Evolutionary conservation across 2,113 vertebrate species (phyloP).

Genomic region (Catharus minimus): DNA sequence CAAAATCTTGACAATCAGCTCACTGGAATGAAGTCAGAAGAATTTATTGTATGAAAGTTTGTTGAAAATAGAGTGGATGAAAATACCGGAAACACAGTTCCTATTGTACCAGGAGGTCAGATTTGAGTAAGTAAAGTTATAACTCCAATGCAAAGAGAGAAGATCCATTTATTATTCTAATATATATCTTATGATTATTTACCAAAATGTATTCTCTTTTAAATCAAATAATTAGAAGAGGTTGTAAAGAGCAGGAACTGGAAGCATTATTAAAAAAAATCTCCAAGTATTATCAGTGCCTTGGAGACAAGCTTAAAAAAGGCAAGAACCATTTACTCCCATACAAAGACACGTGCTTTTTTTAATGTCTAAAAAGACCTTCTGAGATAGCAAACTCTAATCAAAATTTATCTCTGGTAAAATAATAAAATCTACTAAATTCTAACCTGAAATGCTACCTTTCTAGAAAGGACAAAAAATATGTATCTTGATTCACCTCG

Average conservation of each 20-base stretch:
- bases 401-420: background rate
- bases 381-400: background rate
- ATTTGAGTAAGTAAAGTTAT: background rate
- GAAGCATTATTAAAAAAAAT: background rate
- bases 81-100: background rate
- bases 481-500: background rate
- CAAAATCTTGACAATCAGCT: conserved; percentile 8
- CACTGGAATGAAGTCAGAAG: background rate
- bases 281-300: background rate
- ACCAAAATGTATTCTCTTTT: background rate
- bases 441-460: background rate
- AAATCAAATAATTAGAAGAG: background rate
- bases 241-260: background rate
- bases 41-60: background rate
- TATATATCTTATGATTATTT: background rate
- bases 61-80: background rate
- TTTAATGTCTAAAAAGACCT: background rate
- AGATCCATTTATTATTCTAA: background rate
- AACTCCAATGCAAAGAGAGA: background rate
- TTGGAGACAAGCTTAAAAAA: background rate
- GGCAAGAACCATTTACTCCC: background rate
- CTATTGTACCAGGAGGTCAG: background rate
- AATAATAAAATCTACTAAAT: background rate
- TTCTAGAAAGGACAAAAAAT: background rate
- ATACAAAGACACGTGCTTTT: background rate